Evolutionary conservation across 2,888 invertebrate species (phyloP).

Genomic region (Reticulitermes lucifugus): DNA sequence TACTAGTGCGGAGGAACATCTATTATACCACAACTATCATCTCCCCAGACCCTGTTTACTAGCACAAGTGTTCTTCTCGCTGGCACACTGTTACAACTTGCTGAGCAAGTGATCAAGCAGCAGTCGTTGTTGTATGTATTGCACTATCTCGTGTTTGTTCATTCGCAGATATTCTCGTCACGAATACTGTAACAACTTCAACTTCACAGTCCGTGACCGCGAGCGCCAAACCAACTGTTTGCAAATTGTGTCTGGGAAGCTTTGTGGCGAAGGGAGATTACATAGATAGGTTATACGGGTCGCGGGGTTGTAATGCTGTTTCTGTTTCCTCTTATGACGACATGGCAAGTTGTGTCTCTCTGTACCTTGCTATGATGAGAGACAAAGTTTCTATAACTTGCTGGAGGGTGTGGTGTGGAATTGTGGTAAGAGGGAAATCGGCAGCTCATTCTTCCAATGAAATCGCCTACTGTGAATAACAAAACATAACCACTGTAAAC

Average conservation of each 20-base stretch:
- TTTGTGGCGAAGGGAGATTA: constrained; percentile 44
- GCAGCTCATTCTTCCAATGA: too few species aligned
- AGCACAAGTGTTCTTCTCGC: not conserved
- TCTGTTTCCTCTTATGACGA: not conserved
- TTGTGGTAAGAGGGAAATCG: too few species aligned
- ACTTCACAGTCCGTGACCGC: constrained; percentile 47
- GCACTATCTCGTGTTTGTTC: not conserved
- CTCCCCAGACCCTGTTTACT: not conserved
- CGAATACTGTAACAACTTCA: constrained; percentile 42
- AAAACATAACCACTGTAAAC: too few species aligned
- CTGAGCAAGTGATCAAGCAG: not conserved
- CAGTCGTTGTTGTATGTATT: constrained; percentile 5
- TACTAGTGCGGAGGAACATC: not conserved
- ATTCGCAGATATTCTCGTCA: constrained; percentile 40
- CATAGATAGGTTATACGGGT: constrained; percentile 42
- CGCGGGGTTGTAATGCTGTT: not conserved
- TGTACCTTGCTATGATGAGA: not conserved
- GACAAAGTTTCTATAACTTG: constrained; percentile 1
- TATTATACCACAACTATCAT: not conserved
- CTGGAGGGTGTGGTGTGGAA: too few species aligned
- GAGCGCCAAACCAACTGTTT: constrained; percentile 42
- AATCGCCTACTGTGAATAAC: too few species aligned
- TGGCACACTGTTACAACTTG: not conserved
- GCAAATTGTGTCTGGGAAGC: constrained; percentile 44
- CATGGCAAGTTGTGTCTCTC: not conserved